These are phyloP conservation scores for Polyommatus iphigenia DNA, from an alignment of 2,888 invertebrate species.

Conservation along the genomic window DNA sequence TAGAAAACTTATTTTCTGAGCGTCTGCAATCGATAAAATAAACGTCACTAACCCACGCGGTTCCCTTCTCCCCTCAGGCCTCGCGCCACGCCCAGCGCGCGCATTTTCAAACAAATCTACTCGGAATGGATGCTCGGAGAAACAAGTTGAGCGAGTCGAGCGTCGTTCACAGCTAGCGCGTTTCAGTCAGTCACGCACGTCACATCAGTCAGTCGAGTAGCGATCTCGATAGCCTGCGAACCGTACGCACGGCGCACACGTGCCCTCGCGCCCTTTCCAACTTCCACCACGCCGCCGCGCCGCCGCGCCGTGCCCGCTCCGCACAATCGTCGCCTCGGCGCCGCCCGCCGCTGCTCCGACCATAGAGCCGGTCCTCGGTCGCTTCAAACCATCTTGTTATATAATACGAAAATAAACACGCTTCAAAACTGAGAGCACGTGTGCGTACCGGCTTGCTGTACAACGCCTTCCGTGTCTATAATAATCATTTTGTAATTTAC, in stretches of 20 bases:
- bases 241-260: conserved; percentile 67
- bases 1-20: conserved; percentile 29
- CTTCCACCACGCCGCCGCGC: conserved; percentile 56
- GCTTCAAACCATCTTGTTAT: conserved; percentile 53
- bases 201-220: conserved; percentile 62
- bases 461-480: conserved; percentile 39
- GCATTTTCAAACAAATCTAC: conserved; percentile 70
- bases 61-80: conserved; percentile 62
- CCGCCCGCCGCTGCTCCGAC: conserved; percentile 39
- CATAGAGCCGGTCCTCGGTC: conserved; percentile 41
- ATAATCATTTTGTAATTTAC: background rate
- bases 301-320: conserved; percentile 50
- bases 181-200: conserved; percentile 62
- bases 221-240: conserved; percentile 66
- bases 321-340: conserved; percentile 39
- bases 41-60: conserved; percentile 38
- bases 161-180: conserved; percentile 45
- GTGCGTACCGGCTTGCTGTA: conserved; percentile 54
- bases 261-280: conserved; percentile 57
- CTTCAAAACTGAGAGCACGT: conserved; percentile 61
- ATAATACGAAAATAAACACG: conserved; percentile 68
- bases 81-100: conserved; percentile 71
- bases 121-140: conserved; percentile 66
- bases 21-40: conserved; percentile 38
- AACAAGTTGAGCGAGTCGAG: conserved; percentile 53